Base-by-base conservation (phyloP, 2,888 invertebrate species). In the Drosophila engyochracea region DNA sequence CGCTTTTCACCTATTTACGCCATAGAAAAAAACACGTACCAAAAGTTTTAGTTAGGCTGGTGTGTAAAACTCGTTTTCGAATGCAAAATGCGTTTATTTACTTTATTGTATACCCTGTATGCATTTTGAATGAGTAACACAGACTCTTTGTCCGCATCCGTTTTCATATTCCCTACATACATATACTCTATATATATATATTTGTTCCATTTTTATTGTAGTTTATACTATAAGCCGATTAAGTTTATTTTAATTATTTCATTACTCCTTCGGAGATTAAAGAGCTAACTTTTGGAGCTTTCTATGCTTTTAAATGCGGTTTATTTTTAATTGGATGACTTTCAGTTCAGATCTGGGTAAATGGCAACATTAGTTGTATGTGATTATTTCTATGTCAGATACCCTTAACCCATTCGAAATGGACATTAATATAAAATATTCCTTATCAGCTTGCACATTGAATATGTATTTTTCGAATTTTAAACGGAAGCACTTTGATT, bases 1-100 rank as follows among this genome's bases (percentile, higher is more conserved):
- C 78, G 76, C 82, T 84, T 85, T 85, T 82, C 86, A 80, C 81
- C 85, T 76, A 84, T 86, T 86, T 80, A 73, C 74, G 74, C 68
- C 61, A 70, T 65, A 72, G 69, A 81, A 70, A 74, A 74, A 47
- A 22, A 16, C 76, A 84, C 83, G 75, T 83, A 85, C 70, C 74
- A 73, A 79, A 73, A 37, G 59, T 68, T 76, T 68, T 51, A 55
- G 74, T 75, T 64, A 59, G 7, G n/a, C 59, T 51, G 41, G 33
- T 60, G 64, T 59, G 63, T 70, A 63, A 84, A 86, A 86, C 86
- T 66, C 66, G 84, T 85, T 84, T 85, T 75, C 52, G 60, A 85
- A 81, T 83, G 81, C 86, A 84, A 85, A 83, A 79, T 66, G 74
- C 60, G 67, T 70, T 55, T 37, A 22, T 58, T 44, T 66, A 55